These are phyloP conservation scores for Endomychus coccineus DNA, from an alignment of 2,888 invertebrate species.

Conservation along the genomic window DNA sequence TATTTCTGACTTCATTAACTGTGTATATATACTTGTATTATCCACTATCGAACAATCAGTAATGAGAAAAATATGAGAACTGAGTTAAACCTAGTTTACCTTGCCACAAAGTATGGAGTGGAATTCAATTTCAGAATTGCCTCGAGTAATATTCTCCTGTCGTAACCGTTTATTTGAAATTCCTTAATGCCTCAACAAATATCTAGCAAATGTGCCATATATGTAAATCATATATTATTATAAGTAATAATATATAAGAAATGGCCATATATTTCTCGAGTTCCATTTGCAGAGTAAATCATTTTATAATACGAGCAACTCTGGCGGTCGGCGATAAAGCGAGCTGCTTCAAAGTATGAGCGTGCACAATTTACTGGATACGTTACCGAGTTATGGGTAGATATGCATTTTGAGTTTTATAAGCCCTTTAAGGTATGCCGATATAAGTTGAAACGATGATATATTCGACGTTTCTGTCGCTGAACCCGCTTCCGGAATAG, in stretches of 20 bases:
- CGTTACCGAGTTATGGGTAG: conserved; percentile 33
- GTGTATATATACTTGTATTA: too few relatives aligned
- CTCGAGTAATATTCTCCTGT: too few relatives aligned
- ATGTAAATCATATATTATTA: conserved; percentile 30
- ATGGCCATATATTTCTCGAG: conserved; percentile 36
- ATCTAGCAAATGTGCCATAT: too few relatives aligned
- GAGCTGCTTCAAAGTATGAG: conserved; percentile 31
- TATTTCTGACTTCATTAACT: too few relatives aligned
- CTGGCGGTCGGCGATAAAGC: conserved; percentile 39
- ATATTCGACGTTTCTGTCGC: conserved; percentile 29
- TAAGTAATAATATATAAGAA: conserved; percentile 37
- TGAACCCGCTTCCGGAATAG: conserved; percentile 13
- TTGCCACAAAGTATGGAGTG: too few relatives aligned
- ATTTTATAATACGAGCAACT: conserved; percentile 37
- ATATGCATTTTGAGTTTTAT: conserved; percentile 39
- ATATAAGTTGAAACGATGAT: conserved; percentile 34
- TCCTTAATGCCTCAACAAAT: too few relatives aligned
- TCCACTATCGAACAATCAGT: too few relatives aligned
- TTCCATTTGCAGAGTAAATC: conserved; percentile 39
- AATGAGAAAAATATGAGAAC: too few relatives aligned
- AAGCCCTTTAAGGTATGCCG: conserved; percentile 33
- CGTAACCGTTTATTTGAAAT: too few relatives aligned
- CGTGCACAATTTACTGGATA: conserved; percentile 34
- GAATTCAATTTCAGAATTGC: too few relatives aligned
- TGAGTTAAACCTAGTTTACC: too few relatives aligned